A percentile compares a stretch with the other conserved stretches of the same genome.
These are phyloP conservation scores for Chaenodraco wilsoni DNA, from an alignment of 2,797 vertebrate species.

Conservation along the genomic window DNA sequence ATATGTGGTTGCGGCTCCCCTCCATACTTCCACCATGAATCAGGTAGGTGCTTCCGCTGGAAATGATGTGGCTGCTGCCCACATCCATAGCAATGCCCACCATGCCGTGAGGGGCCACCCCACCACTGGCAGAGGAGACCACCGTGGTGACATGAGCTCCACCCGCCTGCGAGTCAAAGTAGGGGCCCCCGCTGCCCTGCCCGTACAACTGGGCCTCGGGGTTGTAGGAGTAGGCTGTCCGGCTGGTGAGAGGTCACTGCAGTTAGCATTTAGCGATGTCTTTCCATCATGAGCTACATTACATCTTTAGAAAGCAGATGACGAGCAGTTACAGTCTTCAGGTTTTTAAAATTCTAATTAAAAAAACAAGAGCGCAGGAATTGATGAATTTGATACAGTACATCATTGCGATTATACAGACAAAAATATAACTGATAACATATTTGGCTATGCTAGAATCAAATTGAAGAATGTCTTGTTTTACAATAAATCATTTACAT, in stretches of 20 bases:
- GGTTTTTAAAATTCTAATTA: not conserved
- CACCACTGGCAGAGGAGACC: constrained; percentile 89
- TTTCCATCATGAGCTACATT: not conserved
- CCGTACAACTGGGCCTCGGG: constrained; percentile 92
- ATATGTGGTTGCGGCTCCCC: constrained; percentile 90
- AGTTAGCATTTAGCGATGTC: constrained; percentile 22
- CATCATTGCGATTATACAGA: not conserved
- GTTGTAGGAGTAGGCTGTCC: constrained; percentile 93
- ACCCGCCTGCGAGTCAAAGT: constrained; percentile 92
- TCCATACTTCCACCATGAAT: constrained; percentile 94
- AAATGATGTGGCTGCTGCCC: constrained; percentile 92
- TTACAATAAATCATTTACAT: no score
- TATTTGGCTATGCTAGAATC: constrained; percentile 3
- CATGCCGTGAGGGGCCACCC: constrained; percentile 91
- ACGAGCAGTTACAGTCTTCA: not conserved
- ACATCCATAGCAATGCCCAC: constrained; percentile 98
- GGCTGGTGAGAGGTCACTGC: constrained; percentile 75
- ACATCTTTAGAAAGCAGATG: not conserved
- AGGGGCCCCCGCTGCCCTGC: constrained; percentile 88
- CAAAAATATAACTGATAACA: not conserved
- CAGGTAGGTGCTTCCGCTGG: constrained; percentile 94
- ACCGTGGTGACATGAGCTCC: constrained; percentile 93
- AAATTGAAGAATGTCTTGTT: constrained; percentile 12
- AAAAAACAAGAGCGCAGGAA: not conserved
- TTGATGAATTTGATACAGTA: not conserved